Evolutionary conservation across 1,140 invertebrate genomes (phyloP).

Genomic region (Venustaconcha ellipsiformis): DNA sequence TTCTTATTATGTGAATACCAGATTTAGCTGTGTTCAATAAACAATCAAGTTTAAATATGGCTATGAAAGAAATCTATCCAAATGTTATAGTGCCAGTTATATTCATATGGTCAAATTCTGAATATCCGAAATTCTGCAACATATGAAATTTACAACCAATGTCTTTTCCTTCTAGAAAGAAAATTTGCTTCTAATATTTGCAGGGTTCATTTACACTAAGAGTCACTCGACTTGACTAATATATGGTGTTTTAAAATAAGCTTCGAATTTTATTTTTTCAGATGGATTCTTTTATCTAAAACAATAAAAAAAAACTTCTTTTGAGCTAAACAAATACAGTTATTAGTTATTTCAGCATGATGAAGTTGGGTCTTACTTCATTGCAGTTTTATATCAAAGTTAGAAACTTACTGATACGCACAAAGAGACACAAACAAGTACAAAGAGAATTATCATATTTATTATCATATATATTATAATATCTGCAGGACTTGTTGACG

Average conservation of each 20-base stretch:
- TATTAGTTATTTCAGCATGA: background rate
- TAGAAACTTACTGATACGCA: background rate
- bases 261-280: too few species aligned
- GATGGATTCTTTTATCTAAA: background rate
- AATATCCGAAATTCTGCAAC: too few species aligned
- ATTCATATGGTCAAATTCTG: too few species aligned
- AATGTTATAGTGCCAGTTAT: too few species aligned
- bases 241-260: too few species aligned
- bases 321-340: background rate
- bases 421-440: background rate
- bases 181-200: background rate
- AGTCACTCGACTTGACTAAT: too few species aligned
- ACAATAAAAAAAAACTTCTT: background rate
- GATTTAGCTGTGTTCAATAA: too few species aligned
- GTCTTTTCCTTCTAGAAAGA: background rate
- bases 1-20: too few species aligned
- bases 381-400: background rate
- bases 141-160: too few species aligned
- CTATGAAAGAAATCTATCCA: too few species aligned
- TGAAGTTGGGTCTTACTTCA: background rate
- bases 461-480: background rate
- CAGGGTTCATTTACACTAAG: background rate
- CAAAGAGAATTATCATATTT: background rate
- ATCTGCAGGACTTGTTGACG: slow-evolving; percentile 37
- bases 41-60: too few species aligned